These are phyloP conservation scores for Mellivora capensis DNA, from an alignment of 2,113 vertebrate species.

Conservation along the genomic window DNA sequence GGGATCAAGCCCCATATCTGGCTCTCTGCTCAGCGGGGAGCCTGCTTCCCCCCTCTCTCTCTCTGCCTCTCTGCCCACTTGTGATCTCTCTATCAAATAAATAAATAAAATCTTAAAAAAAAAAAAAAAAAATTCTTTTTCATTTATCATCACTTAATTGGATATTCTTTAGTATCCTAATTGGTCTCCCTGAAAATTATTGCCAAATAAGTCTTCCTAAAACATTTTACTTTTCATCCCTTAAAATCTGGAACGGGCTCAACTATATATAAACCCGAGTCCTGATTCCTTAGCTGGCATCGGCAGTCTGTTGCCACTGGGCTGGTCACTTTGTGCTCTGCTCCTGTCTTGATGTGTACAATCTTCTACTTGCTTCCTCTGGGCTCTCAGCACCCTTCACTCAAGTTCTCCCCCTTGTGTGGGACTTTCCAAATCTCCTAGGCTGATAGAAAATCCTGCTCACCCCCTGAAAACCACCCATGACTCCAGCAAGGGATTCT, in stretches of 20 bases:
- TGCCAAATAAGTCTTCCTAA: background rate
- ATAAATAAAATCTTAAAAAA: too few relatives aligned
- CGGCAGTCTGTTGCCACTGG: background rate
- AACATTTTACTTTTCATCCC: background rate
- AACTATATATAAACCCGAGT: background rate
- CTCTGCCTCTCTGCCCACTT: too few relatives aligned
- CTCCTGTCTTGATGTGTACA: background rate
- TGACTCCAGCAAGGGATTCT: background rate
- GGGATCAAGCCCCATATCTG: too few relatives aligned
- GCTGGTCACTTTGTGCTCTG: background rate
- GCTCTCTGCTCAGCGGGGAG: too few relatives aligned
- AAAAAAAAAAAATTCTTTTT: background rate
- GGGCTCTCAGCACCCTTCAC: rapidly evolving
- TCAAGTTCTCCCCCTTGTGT: background rate
- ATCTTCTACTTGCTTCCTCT: background rate
- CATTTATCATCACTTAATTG: constrained; percentile 2
- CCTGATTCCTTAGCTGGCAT: background rate
- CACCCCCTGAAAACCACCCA: background rate
- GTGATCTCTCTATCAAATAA: too few relatives aligned
- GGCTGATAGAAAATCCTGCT: background rate
- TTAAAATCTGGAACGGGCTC: background rate
- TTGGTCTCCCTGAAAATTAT: background rate
- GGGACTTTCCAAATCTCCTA: background rate
- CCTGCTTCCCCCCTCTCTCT: too few relatives aligned
- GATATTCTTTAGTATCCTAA: background rate